Conservation (phyloP, 2,888 invertebrate species). For the Amphiduros pacificus region DNA sequence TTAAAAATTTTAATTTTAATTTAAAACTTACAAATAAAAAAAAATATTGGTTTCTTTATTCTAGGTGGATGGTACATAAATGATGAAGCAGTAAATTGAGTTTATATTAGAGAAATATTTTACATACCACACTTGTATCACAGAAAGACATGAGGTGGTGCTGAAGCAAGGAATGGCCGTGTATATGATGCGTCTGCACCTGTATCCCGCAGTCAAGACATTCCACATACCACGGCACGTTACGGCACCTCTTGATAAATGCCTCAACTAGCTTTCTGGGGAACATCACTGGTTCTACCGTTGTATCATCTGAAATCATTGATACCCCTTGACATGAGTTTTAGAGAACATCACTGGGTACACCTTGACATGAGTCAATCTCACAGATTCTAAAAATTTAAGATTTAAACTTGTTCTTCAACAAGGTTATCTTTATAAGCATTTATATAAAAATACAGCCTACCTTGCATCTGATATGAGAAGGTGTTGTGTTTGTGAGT, state of each 20-base stretch:
- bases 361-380: too few species aligned
- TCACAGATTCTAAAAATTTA: too few species aligned
- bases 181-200: not conserved
- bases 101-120: not conserved
- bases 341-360: not conserved
- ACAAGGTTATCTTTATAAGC: too few species aligned
- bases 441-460: too few species aligned
- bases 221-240: constrained; percentile 7
- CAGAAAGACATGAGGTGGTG: constrained; percentile 7
- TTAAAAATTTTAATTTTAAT: too few species aligned
- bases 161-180: not conserved
- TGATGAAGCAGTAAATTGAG: not conserved
- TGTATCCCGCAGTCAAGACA: constrained; percentile 18
- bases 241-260: constrained; percentile 12
- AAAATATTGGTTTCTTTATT: not conserved
- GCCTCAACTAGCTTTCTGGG: constrained; percentile 5
- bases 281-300: constrained; percentile 5
- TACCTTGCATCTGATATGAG: not conserved
- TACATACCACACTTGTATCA: constrained; percentile 6
- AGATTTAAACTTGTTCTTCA: too few species aligned
- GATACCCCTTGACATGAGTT: not conserved
- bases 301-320: constrained; percentile 3
- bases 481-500: constrained; percentile 4
- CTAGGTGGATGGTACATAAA: not conserved
- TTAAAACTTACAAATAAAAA: not conserved